Base-by-base conservation (phyloP, 2,797 vertebrate genomes). In the Thamnophis elegans region DNA sequence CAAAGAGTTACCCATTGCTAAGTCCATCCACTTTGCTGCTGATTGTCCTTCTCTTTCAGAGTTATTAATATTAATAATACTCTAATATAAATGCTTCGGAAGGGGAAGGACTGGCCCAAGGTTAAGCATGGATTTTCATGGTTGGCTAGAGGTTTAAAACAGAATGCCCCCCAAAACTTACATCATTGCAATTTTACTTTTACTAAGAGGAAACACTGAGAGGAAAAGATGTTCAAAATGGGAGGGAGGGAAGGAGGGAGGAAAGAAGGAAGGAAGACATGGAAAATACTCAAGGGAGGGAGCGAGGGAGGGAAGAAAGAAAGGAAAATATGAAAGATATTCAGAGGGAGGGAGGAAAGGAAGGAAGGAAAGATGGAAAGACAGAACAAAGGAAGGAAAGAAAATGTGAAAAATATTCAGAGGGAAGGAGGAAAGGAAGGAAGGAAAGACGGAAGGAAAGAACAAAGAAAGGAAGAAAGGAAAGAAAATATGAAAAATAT, bases 261-360 rank as follows among this genome's bases (percentile, higher is more conserved):
- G 87, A 18, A 8, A n/a, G 85, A 89, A 82, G 92, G 93, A 9
- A 60, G 22, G 59, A 20, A 20, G 1, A 56, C 16, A 56, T 51
- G 47, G 47, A 51, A 51, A 51, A 51, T 51, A 51, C 4, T 51
- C 47, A 51, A 51, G 47, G 47, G 94, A 91, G 90, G 92, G 93
- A 89, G 8, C n/a, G 78, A 90, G 82, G 92, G 93, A 65, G 13
- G 60, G 96, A 93, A 97, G 97, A 94, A 88, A 65, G 92, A 53
- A 5, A 14, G 92, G 53, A 8, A 14, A 91, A 90, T 93, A 53
- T 10, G 95, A 87, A 89, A 56, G 11, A 53, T 53, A 53, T 53
- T 53, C 53, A 53, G 53, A 58, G 20, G 20, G 11, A 20, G 1
- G 14, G 1, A 20, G 5, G 16, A 58, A 58, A 58, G 56, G 6